phyloP scores from a whole-genome alignment of 2,113 vertebrate genomes.

The Vicugna pacos region DNA sequence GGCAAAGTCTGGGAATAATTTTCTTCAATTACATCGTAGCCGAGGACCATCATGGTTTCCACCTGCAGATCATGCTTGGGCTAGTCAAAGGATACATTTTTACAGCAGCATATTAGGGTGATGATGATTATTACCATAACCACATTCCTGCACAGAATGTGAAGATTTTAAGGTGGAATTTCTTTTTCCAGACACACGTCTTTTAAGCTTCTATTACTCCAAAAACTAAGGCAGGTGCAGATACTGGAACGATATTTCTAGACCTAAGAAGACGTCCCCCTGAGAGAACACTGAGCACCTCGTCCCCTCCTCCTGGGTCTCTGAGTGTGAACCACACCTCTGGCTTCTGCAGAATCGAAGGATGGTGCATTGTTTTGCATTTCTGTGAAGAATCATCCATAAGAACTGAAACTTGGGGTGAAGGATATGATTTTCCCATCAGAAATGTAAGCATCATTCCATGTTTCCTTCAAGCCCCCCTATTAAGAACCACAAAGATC shows the following conservation, averaged over 20 bases:
- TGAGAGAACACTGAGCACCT: not conserved
- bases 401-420: conserved; percentile 50
- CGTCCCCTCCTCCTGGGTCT: conserved; percentile 39
- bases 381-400: conserved; percentile 48
- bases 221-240: not conserved
- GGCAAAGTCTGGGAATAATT: conserved; percentile 61
- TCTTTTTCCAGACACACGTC: conserved; percentile 6
- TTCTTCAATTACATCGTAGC: conserved; percentile 60
- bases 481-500: conserved; percentile 72
- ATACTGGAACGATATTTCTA: not conserved
- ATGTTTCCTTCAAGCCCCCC: conserved; percentile 73
- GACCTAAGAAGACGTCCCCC: not conserved
- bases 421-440: conserved; percentile 75
- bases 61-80: not conserved
- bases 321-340: conserved; percentile 47
- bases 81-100: conserved; percentile 50
- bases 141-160: conserved; percentile 20
- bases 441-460: conserved; percentile 72
- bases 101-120: conserved; percentile 3
- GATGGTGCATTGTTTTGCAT: not conserved
- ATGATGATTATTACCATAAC: conserved; percentile 15
- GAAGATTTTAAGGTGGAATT: conserved; percentile 26
- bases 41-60: not conserved
- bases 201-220: conserved; percentile 8
- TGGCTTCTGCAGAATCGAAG: not conserved